Conservation (phyloP, 2,797 vertebrate species). For the Thunnus albacares region DNA sequence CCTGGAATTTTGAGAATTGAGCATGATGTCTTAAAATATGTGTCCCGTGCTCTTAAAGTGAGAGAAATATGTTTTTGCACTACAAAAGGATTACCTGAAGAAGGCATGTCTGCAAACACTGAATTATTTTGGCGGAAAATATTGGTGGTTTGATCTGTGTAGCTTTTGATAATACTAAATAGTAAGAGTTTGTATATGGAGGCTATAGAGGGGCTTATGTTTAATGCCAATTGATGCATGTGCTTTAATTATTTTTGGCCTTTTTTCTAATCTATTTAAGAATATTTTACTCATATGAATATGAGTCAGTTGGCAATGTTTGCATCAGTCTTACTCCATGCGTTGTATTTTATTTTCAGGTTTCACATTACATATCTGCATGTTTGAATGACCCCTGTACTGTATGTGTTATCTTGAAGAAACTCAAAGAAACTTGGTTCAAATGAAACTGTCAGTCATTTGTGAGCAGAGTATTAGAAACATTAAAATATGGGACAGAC, state of each 20-base stretch:
- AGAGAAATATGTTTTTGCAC: conserved; percentile 40
- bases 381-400: conserved; percentile 8
- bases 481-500: conserved; percentile 16
- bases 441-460: conserved; percentile 25
- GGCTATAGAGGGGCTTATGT: not conserved
- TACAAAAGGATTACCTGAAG: conserved; percentile 57
- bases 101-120: conserved; percentile 23
- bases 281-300: not conserved
- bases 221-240: conserved; percentile 4
- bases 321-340: not conserved
- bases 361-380: conserved; percentile 21
- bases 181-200: not conserved
- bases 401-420: conserved; percentile 10
- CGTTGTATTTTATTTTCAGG: not conserved
- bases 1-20: conserved; percentile 52
- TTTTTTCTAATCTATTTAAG: too few species aligned
- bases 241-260: not conserved
- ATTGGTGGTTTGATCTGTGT: conserved; percentile 33
- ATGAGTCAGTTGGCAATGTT: not conserved
- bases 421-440: conserved; percentile 14
- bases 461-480: conserved; percentile 13
- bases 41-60: conserved; percentile 28
- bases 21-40: conserved; percentile 56
- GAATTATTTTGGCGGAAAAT: conserved; percentile 42
- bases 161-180: conserved; percentile 29